These are phyloP conservation scores for Acanthococcus lagerstroemiae DNA, from an alignment of 2,888 invertebrate genomes.

Conservation along the genomic window DNA sequence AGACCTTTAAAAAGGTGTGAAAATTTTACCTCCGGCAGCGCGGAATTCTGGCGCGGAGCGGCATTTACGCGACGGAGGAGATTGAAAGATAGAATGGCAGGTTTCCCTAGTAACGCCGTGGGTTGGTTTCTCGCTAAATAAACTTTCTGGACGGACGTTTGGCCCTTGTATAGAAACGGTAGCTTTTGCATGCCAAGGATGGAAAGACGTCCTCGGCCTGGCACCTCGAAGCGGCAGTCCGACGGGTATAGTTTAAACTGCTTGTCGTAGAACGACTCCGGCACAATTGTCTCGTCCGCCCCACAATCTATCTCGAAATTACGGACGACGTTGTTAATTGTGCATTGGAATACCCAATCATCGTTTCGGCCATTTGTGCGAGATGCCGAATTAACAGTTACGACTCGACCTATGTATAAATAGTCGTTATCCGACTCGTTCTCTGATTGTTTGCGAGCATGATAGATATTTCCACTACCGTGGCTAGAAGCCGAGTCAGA, in stretches of 20 bases:
- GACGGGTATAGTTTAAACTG: neutral
- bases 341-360: neutral
- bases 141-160: neutral
- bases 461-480: too few relatives aligned
- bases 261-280: neutral
- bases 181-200: neutral
- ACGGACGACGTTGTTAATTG: neutral
- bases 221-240: neutral
- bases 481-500: too few relatives aligned
- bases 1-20: constrained; percentile 28
- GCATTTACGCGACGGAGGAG: neutral
- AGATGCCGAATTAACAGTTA: too few relatives aligned
- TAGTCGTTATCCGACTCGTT: too few relatives aligned
- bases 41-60: neutral
- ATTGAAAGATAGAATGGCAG: neutral
- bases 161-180: neutral
- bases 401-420: too few relatives aligned
- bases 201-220: neutral
- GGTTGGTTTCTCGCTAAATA: neutral
- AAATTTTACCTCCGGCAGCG: neutral
- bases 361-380: too few relatives aligned
- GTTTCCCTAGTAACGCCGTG: neutral
- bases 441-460: too few relatives aligned
- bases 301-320: neutral
- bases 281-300: neutral